Percentiles rank a stretch among this genome's conserved stretches.
phyloP scores from a whole-genome alignment of 2,113 vertebrate species.

The Catharus minimus region DNA sequence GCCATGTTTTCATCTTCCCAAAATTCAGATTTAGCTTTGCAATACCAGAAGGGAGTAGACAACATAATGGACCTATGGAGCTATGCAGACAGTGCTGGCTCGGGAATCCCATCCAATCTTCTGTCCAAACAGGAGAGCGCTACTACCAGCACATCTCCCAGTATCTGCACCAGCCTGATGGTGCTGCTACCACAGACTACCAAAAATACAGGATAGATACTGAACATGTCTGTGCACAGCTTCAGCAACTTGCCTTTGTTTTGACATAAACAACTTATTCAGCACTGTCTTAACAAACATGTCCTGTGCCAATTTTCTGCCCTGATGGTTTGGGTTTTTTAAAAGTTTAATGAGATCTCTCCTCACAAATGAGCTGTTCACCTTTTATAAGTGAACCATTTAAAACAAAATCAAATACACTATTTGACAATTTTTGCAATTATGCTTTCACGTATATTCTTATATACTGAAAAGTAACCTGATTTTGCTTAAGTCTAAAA shows the following conservation, averaged over 20 bases:
- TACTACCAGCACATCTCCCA: not conserved
- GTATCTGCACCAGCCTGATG: not conserved
- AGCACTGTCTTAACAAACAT: not conserved
- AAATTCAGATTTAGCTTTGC: not conserved
- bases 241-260: not conserved
- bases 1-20: not conserved
- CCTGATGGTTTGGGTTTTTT: not conserved
- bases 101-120: not conserved
- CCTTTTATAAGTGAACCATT: not conserved
- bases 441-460: not conserved
- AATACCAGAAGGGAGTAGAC: not conserved
- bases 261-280: not conserved
- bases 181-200: not conserved
- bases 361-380: not conserved
- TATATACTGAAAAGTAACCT: not conserved
- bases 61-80: not conserved
- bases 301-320: not conserved
- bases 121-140: accelerated
- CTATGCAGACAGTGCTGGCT: accelerated
- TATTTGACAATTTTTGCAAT: not conserved
- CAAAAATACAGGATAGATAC: not conserved
- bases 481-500: not conserved
- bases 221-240: not conserved
- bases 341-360: not conserved
- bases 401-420: not conserved